Conservation (phyloP, 2,797 vertebrate genomes). For the Siniperca undulata region DNA sequence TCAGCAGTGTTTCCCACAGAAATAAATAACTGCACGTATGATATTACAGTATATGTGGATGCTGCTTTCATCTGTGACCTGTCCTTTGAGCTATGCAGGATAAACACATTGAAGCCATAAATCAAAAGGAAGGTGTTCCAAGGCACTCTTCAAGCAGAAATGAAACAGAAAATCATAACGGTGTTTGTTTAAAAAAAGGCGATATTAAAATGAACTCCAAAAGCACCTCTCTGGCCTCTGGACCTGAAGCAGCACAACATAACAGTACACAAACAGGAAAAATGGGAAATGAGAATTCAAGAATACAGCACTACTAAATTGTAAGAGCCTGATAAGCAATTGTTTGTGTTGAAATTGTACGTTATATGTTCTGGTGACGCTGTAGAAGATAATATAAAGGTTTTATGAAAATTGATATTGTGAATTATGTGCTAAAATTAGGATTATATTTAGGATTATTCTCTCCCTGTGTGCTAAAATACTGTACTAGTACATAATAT, state of each 20-base stretch:
- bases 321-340: background rate
- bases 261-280: background rate
- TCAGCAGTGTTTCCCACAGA: slow-evolving; percentile 37
- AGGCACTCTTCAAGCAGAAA: background rate
- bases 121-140: slow-evolving; percentile 37
- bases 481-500: background rate
- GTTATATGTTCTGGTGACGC: background rate
- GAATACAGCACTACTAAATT: background rate
- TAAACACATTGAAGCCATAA: slow-evolving; percentile 46
- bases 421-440: background rate
- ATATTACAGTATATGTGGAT: slow-evolving; percentile 31
- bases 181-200: background rate
- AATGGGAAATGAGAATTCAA: background rate
- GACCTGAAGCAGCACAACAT: slow-evolving; percentile 11
- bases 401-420: background rate
- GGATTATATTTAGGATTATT: background rate
- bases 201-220: slow-evolving; percentile 4
- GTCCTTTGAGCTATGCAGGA: slow-evolving; percentile 43
- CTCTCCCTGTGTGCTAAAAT: background rate
- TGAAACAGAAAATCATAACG: background rate
- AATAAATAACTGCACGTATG: slow-evolving; percentile 46
- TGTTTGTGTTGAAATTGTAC: background rate
- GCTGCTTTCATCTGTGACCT: slow-evolving; percentile 53
- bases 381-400: background rate
- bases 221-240: background rate